Evolutionary conservation across 1,140 invertebrate species (phyloP), one percentile per base, ranked within the genome.

Genomic region (Penaeus chinensis): DNA sequence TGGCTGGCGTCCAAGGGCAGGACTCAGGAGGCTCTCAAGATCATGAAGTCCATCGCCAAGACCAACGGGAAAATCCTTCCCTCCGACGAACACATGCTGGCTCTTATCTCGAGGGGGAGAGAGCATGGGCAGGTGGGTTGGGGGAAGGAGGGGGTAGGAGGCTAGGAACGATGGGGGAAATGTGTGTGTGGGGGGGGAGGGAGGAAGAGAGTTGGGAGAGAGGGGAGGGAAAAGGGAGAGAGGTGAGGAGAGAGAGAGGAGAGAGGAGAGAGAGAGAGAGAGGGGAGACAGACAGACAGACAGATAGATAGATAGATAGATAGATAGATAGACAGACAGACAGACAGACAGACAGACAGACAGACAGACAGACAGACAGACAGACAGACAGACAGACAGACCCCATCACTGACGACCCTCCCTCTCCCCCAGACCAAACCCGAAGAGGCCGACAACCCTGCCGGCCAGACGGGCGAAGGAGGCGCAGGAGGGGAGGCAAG

Each of bases 1-100:
- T 93, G 93, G 93, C 85, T 93, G 74, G 90, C 93, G 13, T 89
- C 91, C 19, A 91, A 91, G 61, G 91, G 92, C 16, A 90, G 90
- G 66, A 87, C 91, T 18, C 89, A 91, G 5, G 91, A 92, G 79
- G 93, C 92, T 0, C 90, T 92, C 77, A 82, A 84, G 0, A 89
- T 92, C 47, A 83, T 92, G 60, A 89, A 89, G 61, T 84, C 89
- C 81, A 92, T 92, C 32, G 91, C 91, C 2, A 85, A 85, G 76
- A 81, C 80, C 13, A 92, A 92, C 74, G 37, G 79, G 54, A 80
- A 54, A 42, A 74, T 24, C 16, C 54, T 90, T 3, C 88, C 90
- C 19, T 19, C 80, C 20, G 91, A 90, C 47, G n/a, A 54, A 3
- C 5, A 32, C 16, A 63, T 90, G 82, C 24, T 88, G 1, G 69